Evolutionary conservation across 2,113 vertebrate genomes (phyloP).

Genomic region (Coregonus clupeaformis): DNA sequence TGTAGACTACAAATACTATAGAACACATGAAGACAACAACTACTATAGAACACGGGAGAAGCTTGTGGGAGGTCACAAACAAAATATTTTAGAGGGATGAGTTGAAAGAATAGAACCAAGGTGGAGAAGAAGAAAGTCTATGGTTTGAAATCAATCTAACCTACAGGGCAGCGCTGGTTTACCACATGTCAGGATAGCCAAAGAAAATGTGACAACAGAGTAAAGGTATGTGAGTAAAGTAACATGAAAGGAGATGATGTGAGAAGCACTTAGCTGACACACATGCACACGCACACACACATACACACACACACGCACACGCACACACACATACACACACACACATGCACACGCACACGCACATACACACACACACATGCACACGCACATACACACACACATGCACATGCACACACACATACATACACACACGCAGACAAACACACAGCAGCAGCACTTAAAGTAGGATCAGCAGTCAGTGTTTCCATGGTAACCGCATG

Average conservation of each 20-base stretch:
- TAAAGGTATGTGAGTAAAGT: conserved; percentile 33
- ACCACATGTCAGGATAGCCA: no score
- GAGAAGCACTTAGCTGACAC: conserved; percentile 64
- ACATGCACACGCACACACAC: conserved; percentile 8
- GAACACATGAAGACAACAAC: background rate
- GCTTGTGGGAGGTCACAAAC: background rate
- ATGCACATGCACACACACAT: conserved; percentile 10
- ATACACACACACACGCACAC: conserved; percentile 26
- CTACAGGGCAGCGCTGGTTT: background rate
- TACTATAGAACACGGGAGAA: background rate
- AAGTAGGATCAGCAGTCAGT: conserved; percentile 74
- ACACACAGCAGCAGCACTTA: conserved; percentile 65
- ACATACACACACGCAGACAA: conserved; percentile 34
- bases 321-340: conserved; percentile 28
- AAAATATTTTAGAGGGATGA: background rate
- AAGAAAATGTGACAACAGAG: conserved; percentile 22
- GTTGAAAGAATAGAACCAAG: background rate
- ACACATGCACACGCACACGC: conserved; percentile 1
- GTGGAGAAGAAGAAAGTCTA: background rate
- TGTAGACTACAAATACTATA: conserved; percentile 47
- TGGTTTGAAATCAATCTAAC: background rate
- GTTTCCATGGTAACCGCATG: conserved; percentile 71
- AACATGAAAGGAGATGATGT: conserved; percentile 53
- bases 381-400: no score
- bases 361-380: conserved; percentile 33